A percentile compares a stretch with the other conserved stretches of the same genome.
Evolutionary conservation across 2,888 invertebrate genomes (phyloP).

Genomic region (Leptopterna dolabrata): DNA sequence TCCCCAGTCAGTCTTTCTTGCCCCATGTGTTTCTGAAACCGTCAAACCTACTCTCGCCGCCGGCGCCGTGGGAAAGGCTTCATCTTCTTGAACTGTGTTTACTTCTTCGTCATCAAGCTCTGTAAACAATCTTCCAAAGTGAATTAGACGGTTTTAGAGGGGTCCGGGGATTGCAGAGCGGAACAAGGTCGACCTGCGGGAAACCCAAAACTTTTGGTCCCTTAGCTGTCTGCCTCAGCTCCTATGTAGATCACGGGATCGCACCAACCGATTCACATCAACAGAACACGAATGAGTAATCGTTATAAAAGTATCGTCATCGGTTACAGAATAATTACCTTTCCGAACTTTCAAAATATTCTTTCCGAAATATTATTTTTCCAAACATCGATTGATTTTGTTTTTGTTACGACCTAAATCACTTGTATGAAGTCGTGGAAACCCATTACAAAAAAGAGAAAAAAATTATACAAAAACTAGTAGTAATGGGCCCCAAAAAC

Average conservation of each 20-base stretch:
- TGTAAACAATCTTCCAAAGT: slow-evolving; percentile 24
- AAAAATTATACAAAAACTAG: too few relatives aligned
- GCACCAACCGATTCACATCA: too few relatives aligned
- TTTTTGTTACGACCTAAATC: too few relatives aligned
- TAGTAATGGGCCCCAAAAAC: too few relatives aligned
- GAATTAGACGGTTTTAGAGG: slow-evolving; percentile 4
- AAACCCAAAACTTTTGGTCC: background rate
- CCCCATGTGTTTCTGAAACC: slow-evolving; percentile 7
- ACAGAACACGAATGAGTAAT: too few relatives aligned
- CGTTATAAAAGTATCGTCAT: too few relatives aligned
- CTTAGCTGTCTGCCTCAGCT: background rate
- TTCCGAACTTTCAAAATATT: too few relatives aligned
- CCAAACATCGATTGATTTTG: too few relatives aligned
- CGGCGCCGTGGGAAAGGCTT: background rate
- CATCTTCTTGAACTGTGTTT: slow-evolving; percentile 18
- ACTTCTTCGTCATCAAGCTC: slow-evolving; percentile 27
- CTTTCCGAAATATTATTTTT: too few relatives aligned
- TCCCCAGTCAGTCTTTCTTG: background rate
- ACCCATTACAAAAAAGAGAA: too few relatives aligned
- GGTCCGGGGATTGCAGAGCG: background rate
- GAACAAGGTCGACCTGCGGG: background rate
- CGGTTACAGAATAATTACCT: too few relatives aligned
- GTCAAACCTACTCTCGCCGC: background rate
- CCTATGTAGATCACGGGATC: background rate
- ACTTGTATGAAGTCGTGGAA: too few relatives aligned